A percentile compares a stretch with the other conserved stretches of the same genome.
Conservation (phyloP, 1,140 invertebrate genomes). For the Listronotus oregonensis region DNA sequence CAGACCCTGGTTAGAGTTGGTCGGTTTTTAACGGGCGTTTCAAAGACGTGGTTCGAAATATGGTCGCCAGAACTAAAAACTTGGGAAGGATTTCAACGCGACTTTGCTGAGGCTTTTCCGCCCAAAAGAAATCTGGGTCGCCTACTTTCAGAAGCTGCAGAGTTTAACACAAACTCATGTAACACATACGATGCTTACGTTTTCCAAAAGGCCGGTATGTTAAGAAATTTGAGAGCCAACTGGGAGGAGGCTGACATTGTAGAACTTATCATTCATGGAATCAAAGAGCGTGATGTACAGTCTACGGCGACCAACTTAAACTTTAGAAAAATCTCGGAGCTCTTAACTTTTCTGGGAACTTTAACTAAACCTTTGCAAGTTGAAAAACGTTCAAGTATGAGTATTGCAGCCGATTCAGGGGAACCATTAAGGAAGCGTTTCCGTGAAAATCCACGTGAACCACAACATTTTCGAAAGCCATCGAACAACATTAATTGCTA, state of each 20-base stretch:
- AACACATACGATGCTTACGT: slow-evolving; percentile 6
- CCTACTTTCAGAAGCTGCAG: slow-evolving; percentile 5
- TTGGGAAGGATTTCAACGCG: no score
- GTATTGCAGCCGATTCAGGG: no score
- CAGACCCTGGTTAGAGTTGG: no score
- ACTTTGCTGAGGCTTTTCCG: slow-evolving; percentile 1
- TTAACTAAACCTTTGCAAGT: no score
- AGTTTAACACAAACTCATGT: background rate
- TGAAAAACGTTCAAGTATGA: no score
- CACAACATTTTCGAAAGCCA: no score
- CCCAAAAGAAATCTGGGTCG: slow-evolving; percentile 6
- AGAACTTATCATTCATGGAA: slow-evolving; percentile 6
- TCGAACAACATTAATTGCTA: no score
- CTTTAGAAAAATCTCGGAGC: slow-evolving; percentile 9
- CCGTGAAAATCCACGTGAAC: no score
- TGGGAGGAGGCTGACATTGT: slow-evolving; percentile 3
- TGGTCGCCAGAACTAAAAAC: no score
- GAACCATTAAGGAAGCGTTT: no score
- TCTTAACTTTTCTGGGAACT: background rate
- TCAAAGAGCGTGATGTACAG: background rate
- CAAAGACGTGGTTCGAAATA: no score
- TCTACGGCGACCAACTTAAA: background rate
- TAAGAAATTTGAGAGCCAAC: background rate
- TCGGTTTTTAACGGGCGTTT: no score
- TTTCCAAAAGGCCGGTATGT: background rate